Evolutionary conservation across 2,113 vertebrate genomes (phyloP).

Genomic region (Dasypus novemcinctus): DNA sequence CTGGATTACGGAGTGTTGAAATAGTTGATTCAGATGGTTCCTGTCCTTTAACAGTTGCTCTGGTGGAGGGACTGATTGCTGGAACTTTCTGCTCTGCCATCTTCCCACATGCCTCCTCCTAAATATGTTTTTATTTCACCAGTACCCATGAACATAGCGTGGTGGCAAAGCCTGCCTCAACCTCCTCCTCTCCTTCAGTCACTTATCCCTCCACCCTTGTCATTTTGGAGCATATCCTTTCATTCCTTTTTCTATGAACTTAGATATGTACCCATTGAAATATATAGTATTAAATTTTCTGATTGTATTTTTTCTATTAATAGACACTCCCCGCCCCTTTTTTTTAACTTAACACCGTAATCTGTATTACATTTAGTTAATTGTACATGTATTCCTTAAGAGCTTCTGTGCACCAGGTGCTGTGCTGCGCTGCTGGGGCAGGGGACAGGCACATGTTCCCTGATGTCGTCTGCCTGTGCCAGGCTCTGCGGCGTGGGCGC

Average conservation of each 20-base stretch:
- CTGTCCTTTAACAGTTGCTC: no score
- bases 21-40: no score
- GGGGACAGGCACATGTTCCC: fast-evolving
- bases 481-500: fast-evolving
- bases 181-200: neutral
- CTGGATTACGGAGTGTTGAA: no score
- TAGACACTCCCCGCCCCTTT: no score
- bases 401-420: no score
- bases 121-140: neutral
- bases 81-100: no score
- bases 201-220: fast-evolving
- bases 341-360: fast-evolving
- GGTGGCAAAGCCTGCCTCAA: neutral
- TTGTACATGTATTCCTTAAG: fast-evolving
- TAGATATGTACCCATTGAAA: fast-evolving
- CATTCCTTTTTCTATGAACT: neutral
- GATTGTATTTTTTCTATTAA: neutral
- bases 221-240: fast-evolving
- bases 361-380: fast-evolving
- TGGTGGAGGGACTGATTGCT: no score
- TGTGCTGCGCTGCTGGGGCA: fast-evolving
- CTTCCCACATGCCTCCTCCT: no score
- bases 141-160: fast-evolving
- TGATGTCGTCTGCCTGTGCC: fast-evolving
- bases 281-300: fast-evolving